Evolutionary conservation across 2,888 invertebrate species (phyloP).

Genomic region (Sericinus montela): DNA sequence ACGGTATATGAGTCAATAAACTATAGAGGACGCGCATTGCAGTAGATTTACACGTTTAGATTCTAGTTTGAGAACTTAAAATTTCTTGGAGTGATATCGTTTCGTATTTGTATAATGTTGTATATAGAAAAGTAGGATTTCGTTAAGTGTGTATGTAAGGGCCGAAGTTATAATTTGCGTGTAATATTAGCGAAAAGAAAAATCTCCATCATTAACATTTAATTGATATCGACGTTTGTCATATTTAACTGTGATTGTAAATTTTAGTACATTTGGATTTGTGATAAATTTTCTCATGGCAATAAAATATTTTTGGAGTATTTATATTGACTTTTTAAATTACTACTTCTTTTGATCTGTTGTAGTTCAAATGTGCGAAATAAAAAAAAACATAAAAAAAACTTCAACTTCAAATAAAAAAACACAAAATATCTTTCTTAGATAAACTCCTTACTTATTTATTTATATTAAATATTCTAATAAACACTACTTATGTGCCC

Average conservation of each 20-base stretch:
- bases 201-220: neutral
- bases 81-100: slow-evolving; percentile 54
- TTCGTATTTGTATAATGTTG: slow-evolving; percentile 28
- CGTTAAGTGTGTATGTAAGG: neutral
- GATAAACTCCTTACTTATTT: too few relatives aligned
- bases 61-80: slow-evolving; percentile 56
- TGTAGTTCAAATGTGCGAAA: too few relatives aligned
- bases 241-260: slow-evolving; percentile 26
- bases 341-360: too few relatives aligned
- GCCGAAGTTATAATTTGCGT: slow-evolving; percentile 1
- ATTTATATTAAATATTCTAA: too few relatives aligned
- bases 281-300: slow-evolving; percentile 28
- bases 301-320: slow-evolving; percentile 3
- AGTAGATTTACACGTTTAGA: slow-evolving; percentile 43
- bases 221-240: neutral
- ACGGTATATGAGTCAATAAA: slow-evolving; percentile 71
- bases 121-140: slow-evolving; percentile 19
- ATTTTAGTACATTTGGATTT: slow-evolving; percentile 23
- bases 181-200: neutral
- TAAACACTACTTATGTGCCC: too few relatives aligned
- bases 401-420: too few relatives aligned
- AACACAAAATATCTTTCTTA: too few relatives aligned
- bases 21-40: slow-evolving; percentile 49
- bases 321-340: too few relatives aligned
- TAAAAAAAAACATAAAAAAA: too few relatives aligned